Evolutionary conservation across 1,140 invertebrate species (phyloP), one percentile per base, ranked within the genome.

Genomic region (Drosophila nasuta): DNA sequence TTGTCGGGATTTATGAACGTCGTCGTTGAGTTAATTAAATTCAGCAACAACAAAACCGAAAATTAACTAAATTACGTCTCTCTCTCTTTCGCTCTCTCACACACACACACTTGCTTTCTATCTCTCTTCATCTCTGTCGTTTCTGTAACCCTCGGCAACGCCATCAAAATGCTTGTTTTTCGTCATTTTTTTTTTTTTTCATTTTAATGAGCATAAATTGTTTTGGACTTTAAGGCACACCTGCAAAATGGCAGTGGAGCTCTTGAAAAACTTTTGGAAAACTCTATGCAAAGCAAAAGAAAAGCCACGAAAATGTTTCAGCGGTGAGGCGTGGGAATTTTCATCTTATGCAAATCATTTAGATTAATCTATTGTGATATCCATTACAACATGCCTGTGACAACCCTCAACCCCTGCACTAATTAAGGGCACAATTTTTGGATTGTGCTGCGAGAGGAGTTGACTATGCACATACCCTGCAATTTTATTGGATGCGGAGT

Each of bases 131-230:
- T 20, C 7, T 38, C 45, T 43, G 1, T 35, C 11, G n/a, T 1
- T 58, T 38, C 30, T 60, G 80, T 83, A 72, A 79, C 83, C 74
- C 77, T 81, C 70, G 77, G 82, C 82, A 69, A 86, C 82, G 48
- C 71, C 72, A 82, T 88, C 88, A 67, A 72, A 65, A 72, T 62
- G 68, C 48, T 46, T 52, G 62, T 80, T 82, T 82, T 88, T 70
- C 51, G 45, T 71, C 20, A 77, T 79, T 83, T 81, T 88, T 79
- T 82, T 13, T 13, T 13, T 85, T 79, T 66, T 72, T 38, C 57
- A 1, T 77, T 83, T 88, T 88, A 88, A 88, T 88, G 85, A 83
- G 77, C 77, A 56, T 35, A 88, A 88, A 88, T 88, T 89, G 77
- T 67, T 65, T 68, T 79, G 82, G 78, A 76, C 76, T 86, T 87